phyloP scores from a whole-genome alignment of 2,888 invertebrate species.

The Heterodera filipjevi region DNA sequence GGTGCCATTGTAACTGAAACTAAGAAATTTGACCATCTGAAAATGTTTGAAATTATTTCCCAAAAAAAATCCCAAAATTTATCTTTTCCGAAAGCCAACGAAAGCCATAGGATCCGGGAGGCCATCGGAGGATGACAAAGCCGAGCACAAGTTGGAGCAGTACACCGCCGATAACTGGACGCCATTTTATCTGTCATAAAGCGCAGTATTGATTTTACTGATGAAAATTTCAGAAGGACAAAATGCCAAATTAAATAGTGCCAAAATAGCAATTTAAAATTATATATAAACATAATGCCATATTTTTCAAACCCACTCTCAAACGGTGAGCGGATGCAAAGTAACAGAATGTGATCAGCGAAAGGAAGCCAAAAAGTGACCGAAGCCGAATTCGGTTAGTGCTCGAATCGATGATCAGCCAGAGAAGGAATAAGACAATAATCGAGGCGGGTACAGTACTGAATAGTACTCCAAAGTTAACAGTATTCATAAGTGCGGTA shows the following conservation, averaged over 20 bases:
- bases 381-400: slow-evolving; percentile 36
- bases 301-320: slow-evolving; percentile 23
- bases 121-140: slow-evolving; percentile 82
- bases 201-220: no score
- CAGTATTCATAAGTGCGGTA: no score
- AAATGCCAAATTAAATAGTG: neutral
- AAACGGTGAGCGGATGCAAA: slow-evolving; percentile 40
- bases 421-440: slow-evolving; percentile 35
- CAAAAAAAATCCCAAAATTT: neutral
- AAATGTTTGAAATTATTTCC: neutral
- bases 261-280: no score
- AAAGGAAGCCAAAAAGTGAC: slow-evolving; percentile 34
- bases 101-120: slow-evolving; percentile 54
- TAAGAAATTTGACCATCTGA: slow-evolving; percentile 74
- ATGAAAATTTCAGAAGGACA: neutral
- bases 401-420: slow-evolving; percentile 36
- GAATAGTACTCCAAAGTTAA: neutral
- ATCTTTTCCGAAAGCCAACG: neutral
- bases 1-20: slow-evolving; percentile 80
- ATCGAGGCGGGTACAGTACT: slow-evolving; percentile 26
- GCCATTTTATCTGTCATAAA: slow-evolving; percentile 70
- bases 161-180: slow-evolving; percentile 79
- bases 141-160: slow-evolving; percentile 83
- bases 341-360: slow-evolving; percentile 33
- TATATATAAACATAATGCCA: no score